Conservation (phyloP, 2,113 vertebrate genomes). For the Carassius carassius region DNA sequence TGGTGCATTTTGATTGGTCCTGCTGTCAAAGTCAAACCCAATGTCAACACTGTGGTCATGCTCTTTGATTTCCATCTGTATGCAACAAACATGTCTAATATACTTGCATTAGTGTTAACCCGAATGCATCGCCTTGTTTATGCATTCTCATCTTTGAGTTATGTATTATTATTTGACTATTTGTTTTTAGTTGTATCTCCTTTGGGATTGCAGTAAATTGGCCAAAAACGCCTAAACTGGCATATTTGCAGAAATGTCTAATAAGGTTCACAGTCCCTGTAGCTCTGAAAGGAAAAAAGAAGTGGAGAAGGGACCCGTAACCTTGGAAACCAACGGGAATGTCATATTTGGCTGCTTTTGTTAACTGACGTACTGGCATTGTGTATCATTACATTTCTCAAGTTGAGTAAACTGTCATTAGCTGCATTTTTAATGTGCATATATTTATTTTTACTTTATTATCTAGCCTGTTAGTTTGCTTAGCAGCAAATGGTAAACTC, state of each 20-base stretch:
- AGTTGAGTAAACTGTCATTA: neutral
- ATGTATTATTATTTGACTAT: neutral
- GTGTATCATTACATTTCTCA: conserved; percentile 8
- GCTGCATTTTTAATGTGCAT: neutral
- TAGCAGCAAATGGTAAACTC: neutral
- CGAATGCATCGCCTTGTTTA: neutral
- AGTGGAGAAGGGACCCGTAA: conserved; percentile 20
- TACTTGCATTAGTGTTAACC: neutral
- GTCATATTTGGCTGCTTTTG: conserved; percentile 17
- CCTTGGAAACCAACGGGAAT: conserved; percentile 32
- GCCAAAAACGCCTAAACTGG: conserved; percentile 4
- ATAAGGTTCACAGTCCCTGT: conserved; percentile 30
- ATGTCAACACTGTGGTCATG: conserved; percentile 33
- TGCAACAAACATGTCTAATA: conserved; percentile 33
- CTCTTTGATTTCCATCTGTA: conserved; percentile 2
- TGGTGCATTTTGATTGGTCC: conserved; percentile 40
- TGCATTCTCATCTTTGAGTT: neutral
- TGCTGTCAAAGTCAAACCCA: conserved; percentile 39
- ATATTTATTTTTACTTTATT: neutral
- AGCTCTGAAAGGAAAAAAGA: conserved; percentile 24
- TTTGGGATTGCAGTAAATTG: neutral
- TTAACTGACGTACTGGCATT: neutral
- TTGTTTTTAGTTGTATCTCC: neutral
- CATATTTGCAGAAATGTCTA: conserved; percentile 20
- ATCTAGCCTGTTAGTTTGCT: neutral